A percentile compares a stretch with the other conserved stretches of the same genome.
Evolutionary conservation across 2,797 vertebrate species (phyloP).

Genomic region (Halcyon smyrnensis): DNA sequence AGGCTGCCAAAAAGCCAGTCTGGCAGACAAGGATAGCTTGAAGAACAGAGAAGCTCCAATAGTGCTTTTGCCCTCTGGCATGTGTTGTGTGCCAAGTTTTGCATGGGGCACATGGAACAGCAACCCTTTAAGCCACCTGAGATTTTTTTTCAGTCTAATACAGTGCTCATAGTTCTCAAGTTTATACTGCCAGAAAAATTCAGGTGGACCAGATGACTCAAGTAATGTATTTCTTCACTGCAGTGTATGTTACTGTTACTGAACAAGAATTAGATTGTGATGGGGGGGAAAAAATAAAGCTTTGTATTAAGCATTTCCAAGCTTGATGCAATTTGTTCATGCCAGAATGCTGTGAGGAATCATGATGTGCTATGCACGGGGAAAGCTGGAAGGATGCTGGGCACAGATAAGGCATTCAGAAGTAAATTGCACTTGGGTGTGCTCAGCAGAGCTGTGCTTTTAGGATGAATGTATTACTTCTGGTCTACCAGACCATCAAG

Average conservation of each 20-base stretch:
- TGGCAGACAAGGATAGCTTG: neutral
- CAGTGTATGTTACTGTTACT: neutral
- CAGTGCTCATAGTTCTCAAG: neutral
- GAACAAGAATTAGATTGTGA: constrained; percentile 1
- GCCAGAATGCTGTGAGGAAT: constrained; percentile 33
- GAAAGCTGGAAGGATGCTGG: constrained; percentile 14
- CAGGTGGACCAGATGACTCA: neutral
- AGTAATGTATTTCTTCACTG: neutral
- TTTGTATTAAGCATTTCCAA: neutral
- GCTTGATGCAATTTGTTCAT: constrained; percentile 1
- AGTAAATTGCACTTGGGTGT: neutral
- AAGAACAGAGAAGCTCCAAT: neutral
- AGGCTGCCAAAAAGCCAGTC: neutral
- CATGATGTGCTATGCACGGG: neutral
- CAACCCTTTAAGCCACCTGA: neutral
- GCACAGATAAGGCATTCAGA: neutral
- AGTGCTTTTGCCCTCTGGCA: neutral
- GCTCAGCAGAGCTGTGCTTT: neutral
- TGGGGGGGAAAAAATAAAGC: neutral
- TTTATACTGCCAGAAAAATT: neutral
- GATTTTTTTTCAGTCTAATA: neutral
- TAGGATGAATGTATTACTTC: neutral
- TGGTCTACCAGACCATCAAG: neutral
- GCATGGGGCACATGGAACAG: neutral
- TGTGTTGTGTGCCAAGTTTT: neutral